These are phyloP conservation scores for Bryconaethiops microstoma DNA, from an alignment of 2,797 vertebrate species.

Conservation along the genomic window DNA sequence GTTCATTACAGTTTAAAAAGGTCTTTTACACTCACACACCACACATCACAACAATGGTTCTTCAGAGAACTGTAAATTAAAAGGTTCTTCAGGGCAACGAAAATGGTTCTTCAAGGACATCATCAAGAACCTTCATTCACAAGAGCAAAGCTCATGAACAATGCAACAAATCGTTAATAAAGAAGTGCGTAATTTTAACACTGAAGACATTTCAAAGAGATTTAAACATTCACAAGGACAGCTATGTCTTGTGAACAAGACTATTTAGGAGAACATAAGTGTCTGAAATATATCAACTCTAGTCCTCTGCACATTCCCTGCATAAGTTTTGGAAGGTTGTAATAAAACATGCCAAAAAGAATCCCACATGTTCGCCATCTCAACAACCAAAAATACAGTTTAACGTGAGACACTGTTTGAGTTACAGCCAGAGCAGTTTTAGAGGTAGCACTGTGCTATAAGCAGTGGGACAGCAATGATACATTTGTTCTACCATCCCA, in stretches of 20 bases:
- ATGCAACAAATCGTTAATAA: not conserved
- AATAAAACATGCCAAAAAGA: conserved; percentile 20
- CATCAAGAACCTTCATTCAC: not conserved
- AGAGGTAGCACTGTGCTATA: not conserved
- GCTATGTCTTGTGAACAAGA: not conserved
- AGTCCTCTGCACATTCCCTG: conserved; percentile 9
- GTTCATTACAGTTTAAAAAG: too few relatives aligned
- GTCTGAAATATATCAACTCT: conserved; percentile 19
- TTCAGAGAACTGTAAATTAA: too few relatives aligned
- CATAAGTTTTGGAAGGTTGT: not conserved
- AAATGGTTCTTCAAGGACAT: not conserved
- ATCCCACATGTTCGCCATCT: not conserved
- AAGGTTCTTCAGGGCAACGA: too few relatives aligned
- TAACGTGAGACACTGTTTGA: not conserved
- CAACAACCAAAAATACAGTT: not conserved
- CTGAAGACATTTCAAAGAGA: not conserved
- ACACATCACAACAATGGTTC: too few relatives aligned
- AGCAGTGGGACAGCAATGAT: not conserved
- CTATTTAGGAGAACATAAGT: not conserved
- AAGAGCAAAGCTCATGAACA: not conserved
- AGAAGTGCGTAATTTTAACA: not conserved
- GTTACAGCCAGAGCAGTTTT: not conserved
- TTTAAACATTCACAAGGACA: not conserved
- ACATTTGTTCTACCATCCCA: not conserved
- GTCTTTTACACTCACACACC: not conserved